These are phyloP conservation scores for Pseudochirops corinnae DNA, from an alignment of 2,797 vertebrate species.

Conservation along the genomic window DNA sequence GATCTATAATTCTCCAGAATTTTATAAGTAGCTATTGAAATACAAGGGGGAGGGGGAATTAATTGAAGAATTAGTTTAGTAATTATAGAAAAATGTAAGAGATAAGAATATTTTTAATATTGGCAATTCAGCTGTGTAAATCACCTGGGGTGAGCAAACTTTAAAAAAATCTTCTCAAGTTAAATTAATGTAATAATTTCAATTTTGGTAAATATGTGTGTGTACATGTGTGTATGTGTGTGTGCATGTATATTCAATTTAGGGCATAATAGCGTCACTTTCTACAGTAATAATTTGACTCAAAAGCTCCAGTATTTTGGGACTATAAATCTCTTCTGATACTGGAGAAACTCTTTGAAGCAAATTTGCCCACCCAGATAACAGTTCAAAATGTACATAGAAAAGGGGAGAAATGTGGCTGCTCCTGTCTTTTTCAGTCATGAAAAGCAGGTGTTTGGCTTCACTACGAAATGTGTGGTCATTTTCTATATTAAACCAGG, in stretches of 20 bases:
- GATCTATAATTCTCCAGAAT: conserved; percentile 6
- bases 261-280: conserved; percentile 5
- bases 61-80: conserved; percentile 18
- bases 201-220: background rate
- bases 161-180: background rate
- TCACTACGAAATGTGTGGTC: conserved; percentile 34
- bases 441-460: conserved; percentile 19
- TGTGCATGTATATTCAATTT: conserved; percentile 23
- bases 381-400: background rate
- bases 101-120: conserved; percentile 27
- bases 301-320: conserved; percentile 26
- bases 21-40: conserved; percentile 29
- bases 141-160: conserved; percentile 33
- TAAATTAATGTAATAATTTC: background rate
- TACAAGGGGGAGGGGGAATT: background rate
- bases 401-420: conserved; percentile 14
- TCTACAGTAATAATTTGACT: background rate
- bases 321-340: background rate
- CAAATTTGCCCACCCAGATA: conserved; percentile 45
- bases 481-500: conserved; percentile 39
- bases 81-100: conserved; percentile 30
- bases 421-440: background rate
- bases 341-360: background rate
- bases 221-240: background rate
- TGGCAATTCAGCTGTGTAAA: conserved; percentile 33